Evolutionary conservation across 2,888 invertebrate species (phyloP), one percentile per base, ranked within the genome.

Genomic region (Ectemnius lituratus): DNA sequence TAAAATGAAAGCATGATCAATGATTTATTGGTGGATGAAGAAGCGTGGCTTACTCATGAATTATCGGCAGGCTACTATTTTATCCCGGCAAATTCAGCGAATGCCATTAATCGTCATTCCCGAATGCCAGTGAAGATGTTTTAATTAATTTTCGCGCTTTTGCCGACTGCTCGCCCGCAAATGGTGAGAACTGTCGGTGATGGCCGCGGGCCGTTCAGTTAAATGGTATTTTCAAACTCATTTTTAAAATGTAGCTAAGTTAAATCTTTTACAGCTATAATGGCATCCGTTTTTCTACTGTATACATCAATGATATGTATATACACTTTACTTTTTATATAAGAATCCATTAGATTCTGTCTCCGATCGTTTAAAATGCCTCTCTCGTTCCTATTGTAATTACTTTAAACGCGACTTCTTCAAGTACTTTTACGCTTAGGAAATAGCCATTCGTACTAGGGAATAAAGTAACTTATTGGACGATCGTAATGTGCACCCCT

Each of bases 101-200:
- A 61, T 45, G 58, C 62, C 65, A 62, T 69, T 73, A 57, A 69
- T 73, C 65, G 61, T 68, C 61, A 73, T 69, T 62, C 23, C 6
- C 11, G 49, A 46, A 45, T 27, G 57, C 47, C 16, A 13, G 18
- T 27, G 52, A 63, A 59, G 59, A 57, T n/a, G 49, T 13, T 65
- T 46, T 59, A 65, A 73, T 73, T 73, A 65, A 69, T 73, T 73
- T 69, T 56, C 45, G 18, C 61, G 58, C 57, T 37, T 23, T 46
- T 2, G 45, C 16, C 49, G 20, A 49, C 23, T 52, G 16, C 13
- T 28, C 37, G 45, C 13, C 28, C 16, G 57, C 14, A 64, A 67
- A 73, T 58, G 5, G 52, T 6, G 16, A 62, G 52, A 64, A 65
- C 49, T 27, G 4, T 28, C 49, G 4, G 49, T 37, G 46, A 4